Conservation (phyloP, 2,113 vertebrate genomes). For the Dasyurus viverrinus region DNA sequence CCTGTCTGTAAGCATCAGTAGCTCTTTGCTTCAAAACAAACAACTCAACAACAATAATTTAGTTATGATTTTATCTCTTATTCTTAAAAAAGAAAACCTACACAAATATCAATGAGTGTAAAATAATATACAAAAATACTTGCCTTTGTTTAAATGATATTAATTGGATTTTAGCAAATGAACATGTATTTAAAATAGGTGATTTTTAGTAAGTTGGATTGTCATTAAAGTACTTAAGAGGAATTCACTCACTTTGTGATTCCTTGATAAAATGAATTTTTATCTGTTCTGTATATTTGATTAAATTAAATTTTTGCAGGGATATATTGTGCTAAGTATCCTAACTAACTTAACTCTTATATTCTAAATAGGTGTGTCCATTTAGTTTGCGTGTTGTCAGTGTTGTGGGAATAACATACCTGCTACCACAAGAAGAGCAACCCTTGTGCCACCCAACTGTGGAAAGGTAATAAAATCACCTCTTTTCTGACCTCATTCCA, state of each 20-base stretch:
- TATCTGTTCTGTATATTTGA: constrained; percentile 10
- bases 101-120: neutral
- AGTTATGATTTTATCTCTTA: neutral
- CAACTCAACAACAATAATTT: neutral
- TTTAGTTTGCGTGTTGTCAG: constrained; percentile 98
- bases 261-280: neutral
- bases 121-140: neutral
- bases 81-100: neutral
- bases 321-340: neutral
- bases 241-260: neutral
- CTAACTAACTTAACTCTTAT: neutral
- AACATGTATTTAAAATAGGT: neutral
- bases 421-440: constrained; percentile 96
- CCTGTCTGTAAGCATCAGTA: neutral
- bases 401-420: constrained; percentile 97
- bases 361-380: constrained; percentile 88
- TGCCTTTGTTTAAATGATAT: neutral
- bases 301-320: neutral
- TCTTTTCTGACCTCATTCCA: accelerated
- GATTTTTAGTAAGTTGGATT: neutral
- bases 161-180: neutral
- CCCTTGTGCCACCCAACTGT: constrained; percentile 96
- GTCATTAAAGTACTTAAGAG: neutral
- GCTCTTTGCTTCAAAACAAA: neutral
- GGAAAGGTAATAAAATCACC: constrained; percentile 92